phyloP scores from a whole-genome alignment of 2,797 vertebrate genomes.

The Bryconaethiops microstoma region DNA sequence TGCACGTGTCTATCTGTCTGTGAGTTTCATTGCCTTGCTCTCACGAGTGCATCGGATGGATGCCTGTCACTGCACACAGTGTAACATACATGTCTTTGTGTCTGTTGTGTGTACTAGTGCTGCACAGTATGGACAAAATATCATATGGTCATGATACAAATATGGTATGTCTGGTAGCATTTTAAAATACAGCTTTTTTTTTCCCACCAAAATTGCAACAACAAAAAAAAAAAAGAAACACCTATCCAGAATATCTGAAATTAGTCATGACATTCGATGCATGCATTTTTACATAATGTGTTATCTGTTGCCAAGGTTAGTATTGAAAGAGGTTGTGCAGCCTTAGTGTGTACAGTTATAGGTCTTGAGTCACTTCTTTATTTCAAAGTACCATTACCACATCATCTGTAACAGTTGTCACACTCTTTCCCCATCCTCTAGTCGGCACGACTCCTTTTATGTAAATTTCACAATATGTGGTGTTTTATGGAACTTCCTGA shows the following conservation, averaged over 20 bases:
- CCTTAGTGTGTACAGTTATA: background rate
- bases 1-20: conserved; percentile 79
- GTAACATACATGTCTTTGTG: conserved; percentile 1
- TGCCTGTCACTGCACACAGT: conserved; percentile 14
- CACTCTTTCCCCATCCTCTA: background rate
- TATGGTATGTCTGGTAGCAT: background rate
- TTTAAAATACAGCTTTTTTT: background rate
- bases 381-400: conserved; percentile 14
- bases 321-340: background rate
- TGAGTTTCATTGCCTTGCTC: conserved; percentile 67
- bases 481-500: background rate
- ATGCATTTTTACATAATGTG: background rate
- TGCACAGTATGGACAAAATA: background rate
- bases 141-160: background rate
- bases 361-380: background rate
- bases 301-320: background rate
- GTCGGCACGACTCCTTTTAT: conserved; percentile 24
- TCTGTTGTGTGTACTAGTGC: conserved; percentile 17
- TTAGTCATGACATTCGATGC: background rate
- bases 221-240: too few relatives aligned
- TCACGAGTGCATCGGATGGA: conserved; percentile 40
- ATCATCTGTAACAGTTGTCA: conserved; percentile 9
- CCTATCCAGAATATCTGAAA: background rate
- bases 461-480: conserved; percentile 1
- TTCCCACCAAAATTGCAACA: too few relatives aligned